Evolutionary conservation across 2,113 vertebrate species (phyloP), one percentile per base, ranked within the genome.

Genomic region (Phycodurus eques): DNA sequence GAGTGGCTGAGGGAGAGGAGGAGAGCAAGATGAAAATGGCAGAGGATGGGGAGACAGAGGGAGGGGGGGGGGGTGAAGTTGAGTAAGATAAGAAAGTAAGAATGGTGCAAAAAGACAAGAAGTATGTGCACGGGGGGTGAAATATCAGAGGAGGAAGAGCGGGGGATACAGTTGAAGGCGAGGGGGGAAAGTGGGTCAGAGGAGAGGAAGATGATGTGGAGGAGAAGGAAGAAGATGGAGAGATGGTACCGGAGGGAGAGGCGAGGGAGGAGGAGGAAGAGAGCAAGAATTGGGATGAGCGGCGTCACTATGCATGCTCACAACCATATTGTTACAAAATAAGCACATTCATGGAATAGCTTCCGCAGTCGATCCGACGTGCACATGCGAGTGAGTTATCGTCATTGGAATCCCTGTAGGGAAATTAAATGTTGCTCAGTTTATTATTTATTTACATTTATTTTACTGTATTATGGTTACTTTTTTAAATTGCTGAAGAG

Each of bases 151-250:
- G 72, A 71, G 63, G 56, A 71, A 67, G 80, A 79, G 73, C 57
- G 13, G 53, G 66, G 54, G 71, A 75, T 22, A 68, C 73, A 80
- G 71, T 74, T 68, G 71, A 69, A 76, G 74, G 80, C 78, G 73
- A 68, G 60, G 74, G 80, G 80, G 67, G 68, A 86, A 90, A 88
- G 83, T 85, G 88, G 86, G 87, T 89, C 85, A 88, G 85, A 83
- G 74, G 74, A 83, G 72, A 72, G 68, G 69, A 83, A 33, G 74
- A 66, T 73, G 72, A 79, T 53, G 75, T 43, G 57, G 22, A 75
- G 27, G 56, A 76, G 80, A 54, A 47, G 57, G 56, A 75, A 59
- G 56, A 76, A 82, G 61, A 47, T 67, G 65, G 44, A 67, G 65
- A 67, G 42, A 49, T 49, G 77, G 72, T 63, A 71, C 53, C 72